These are phyloP conservation scores for Lates japonicus DNA, from an alignment of 2,797 vertebrate genomes.

Conservation along the genomic window DNA sequence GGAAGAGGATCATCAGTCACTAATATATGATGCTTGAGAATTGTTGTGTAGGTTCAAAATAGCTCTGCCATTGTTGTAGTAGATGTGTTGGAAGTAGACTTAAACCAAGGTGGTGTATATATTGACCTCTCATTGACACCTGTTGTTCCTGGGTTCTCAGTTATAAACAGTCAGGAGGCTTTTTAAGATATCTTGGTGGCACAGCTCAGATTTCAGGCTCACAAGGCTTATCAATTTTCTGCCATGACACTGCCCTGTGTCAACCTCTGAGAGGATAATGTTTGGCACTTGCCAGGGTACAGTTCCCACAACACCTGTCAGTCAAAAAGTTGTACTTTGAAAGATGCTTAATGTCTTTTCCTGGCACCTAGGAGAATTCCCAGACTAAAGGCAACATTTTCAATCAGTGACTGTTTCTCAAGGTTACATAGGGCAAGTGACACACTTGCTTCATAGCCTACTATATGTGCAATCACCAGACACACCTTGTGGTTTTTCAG, in stretches of 20 bases:
- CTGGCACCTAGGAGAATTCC: background rate
- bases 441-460: too few relatives aligned
- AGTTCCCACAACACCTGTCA: conserved; percentile 28
- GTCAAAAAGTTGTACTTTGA: background rate
- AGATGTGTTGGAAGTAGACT: conserved; percentile 45
- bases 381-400: background rate
- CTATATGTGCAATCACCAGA: background rate
- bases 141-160: conserved; percentile 53
- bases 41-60: conserved; percentile 44
- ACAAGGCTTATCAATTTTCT: conserved; percentile 52
- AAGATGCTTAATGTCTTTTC: background rate
- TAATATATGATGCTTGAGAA: conserved; percentile 56
- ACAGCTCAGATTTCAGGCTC: conserved; percentile 51
- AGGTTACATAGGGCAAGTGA: background rate
- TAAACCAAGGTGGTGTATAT: conserved; percentile 63
- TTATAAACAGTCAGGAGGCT: conserved; percentile 66
- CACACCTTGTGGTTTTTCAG: background rate
- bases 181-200: conserved; percentile 54
- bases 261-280: conserved; percentile 38
- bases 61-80: conserved; percentile 36
- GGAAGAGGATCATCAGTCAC: conserved; percentile 36
- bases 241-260: conserved; percentile 48
- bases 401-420: background rate
- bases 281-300: background rate
- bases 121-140: too few relatives aligned